phyloP scores from a whole-genome alignment of 1,140 invertebrate species.

The Tribolium castaneum region DNA sequence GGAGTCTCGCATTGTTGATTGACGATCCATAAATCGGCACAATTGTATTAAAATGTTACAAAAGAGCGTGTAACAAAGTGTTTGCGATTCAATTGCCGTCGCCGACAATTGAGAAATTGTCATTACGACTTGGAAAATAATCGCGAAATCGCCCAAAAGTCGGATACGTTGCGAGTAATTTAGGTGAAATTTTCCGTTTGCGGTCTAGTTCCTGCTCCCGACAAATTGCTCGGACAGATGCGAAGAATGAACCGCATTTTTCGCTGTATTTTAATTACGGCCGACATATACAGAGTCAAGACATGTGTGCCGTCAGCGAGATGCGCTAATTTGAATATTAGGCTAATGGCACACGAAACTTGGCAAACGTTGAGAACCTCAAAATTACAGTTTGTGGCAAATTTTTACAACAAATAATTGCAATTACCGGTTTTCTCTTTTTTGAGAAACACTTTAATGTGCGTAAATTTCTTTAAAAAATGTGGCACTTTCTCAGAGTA shows the following conservation, averaged over 20 bases:
- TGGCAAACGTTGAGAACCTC: not conserved
- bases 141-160: conserved; percentile 15
- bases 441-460: too few species aligned
- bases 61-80: not conserved
- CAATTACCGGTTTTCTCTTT: too few species aligned
- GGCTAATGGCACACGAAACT: not conserved
- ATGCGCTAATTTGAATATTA: not conserved
- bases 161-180: conserved; percentile 37
- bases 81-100: not conserved
- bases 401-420: too few species aligned
- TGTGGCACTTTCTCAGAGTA: too few species aligned
- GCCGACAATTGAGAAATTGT: not conserved
- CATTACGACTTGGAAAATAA: not conserved
- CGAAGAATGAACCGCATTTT: not conserved
- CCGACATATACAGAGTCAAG: not conserved
- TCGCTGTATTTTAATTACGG: not conserved
- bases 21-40: conserved; percentile 17
- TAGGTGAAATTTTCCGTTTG: conserved; percentile 40
- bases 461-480: too few species aligned
- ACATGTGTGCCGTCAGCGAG: not conserved
- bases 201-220: conserved; percentile 23
- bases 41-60: not conserved
- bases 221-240: conserved; percentile 25
- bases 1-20: conserved; percentile 9
- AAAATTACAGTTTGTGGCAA: too few species aligned